Percentiles rank a stretch among this genome's conserved stretches.
phyloP scores from a whole-genome alignment of 2,888 invertebrate species.

The Stenotaenia linearis region DNA sequence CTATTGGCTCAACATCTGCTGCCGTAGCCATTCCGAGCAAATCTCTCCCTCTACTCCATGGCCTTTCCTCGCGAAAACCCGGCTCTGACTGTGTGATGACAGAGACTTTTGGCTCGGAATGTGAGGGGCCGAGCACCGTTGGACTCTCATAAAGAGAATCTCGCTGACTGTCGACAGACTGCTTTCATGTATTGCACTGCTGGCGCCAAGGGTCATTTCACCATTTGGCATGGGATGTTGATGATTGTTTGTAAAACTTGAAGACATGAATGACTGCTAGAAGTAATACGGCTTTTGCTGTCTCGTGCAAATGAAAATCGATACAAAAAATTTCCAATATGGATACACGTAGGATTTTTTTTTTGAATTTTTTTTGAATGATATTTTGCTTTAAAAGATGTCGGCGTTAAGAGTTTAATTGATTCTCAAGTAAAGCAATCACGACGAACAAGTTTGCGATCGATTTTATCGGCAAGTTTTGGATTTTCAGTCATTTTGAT shows the following conservation, averaged over 20 bases:
- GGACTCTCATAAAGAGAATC: conserved; percentile 23
- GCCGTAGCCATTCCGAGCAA: conserved; percentile 10
- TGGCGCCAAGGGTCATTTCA: conserved; percentile 24
- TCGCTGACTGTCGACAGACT: conserved; percentile 16
- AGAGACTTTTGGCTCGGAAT: conserved; percentile 19
- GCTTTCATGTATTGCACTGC: conserved; percentile 21
- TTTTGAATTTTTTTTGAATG: no score
- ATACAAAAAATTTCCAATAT: not conserved
- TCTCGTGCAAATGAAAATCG: not conserved
- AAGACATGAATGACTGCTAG: conserved; percentile 11
- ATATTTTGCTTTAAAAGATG: no score
- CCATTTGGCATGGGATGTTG: conserved; percentile 14
- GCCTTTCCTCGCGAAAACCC: not conserved
- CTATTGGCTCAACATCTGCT: conserved; percentile 17
- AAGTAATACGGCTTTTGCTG: not conserved
- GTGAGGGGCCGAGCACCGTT: conserved; percentile 24
- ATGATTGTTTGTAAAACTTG: conserved; percentile 13
- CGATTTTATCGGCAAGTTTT: no score
- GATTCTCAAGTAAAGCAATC: no score
- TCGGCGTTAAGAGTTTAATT: no score
- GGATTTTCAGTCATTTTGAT: no score
- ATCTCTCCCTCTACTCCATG: not conserved
- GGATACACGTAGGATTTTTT: not conserved
- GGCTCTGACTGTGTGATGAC: conserved; percentile 12
- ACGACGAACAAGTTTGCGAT: no score